A percentile compares a stretch with the other conserved stretches of the same genome.
Evolutionary conservation across 1,140 invertebrate species (phyloP).

Genomic region (Rhynchophorus ferrugineus): DNA sequence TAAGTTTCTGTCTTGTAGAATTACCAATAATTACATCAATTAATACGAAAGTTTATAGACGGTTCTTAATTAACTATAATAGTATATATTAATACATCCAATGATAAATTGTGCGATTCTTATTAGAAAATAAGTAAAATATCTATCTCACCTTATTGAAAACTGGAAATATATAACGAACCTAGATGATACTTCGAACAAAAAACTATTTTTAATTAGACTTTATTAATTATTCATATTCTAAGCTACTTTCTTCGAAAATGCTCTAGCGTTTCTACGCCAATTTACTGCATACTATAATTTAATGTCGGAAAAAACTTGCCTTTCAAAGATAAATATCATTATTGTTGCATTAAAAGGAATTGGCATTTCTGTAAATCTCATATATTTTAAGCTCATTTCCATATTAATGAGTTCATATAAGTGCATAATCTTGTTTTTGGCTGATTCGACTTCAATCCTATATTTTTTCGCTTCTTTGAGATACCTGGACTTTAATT

Average conservation of each 20-base stretch:
- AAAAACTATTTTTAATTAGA: neutral
- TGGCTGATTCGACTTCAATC: slow-evolving; percentile 7
- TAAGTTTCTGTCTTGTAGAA: slow-evolving; percentile 24
- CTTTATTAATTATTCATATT: neutral
- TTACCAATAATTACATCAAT: slow-evolving; percentile 30
- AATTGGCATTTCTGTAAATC: slow-evolving; percentile 7
- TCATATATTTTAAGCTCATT: slow-evolving; percentile 23
- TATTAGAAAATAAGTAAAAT: slow-evolving; percentile 19
- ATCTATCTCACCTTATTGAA: slow-evolving; percentile 13
- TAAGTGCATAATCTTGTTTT: slow-evolving; percentile 28
- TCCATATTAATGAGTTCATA: slow-evolving; percentile 25
- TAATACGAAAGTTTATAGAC: slow-evolving; percentile 29
- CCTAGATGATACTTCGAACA: neutral
- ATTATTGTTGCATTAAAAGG: slow-evolving; percentile 4
- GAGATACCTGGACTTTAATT: slow-evolving; percentile 11
- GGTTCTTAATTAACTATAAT: slow-evolving; percentile 27
- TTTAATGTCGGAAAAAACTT: too few species aligned
- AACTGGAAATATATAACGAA: neutral
- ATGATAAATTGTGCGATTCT: slow-evolving; percentile 12
- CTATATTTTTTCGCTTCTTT: slow-evolving; percentile 16
- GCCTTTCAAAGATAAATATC: neutral
- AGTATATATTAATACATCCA: slow-evolving; percentile 17
- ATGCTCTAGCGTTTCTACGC: too few species aligned
- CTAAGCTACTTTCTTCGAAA: neutral
- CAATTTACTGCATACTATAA: too few species aligned